Evolutionary conservation across 2,888 invertebrate species (phyloP), one percentile per base, ranked within the genome.

Genomic region (Andrena camellia): DNA sequence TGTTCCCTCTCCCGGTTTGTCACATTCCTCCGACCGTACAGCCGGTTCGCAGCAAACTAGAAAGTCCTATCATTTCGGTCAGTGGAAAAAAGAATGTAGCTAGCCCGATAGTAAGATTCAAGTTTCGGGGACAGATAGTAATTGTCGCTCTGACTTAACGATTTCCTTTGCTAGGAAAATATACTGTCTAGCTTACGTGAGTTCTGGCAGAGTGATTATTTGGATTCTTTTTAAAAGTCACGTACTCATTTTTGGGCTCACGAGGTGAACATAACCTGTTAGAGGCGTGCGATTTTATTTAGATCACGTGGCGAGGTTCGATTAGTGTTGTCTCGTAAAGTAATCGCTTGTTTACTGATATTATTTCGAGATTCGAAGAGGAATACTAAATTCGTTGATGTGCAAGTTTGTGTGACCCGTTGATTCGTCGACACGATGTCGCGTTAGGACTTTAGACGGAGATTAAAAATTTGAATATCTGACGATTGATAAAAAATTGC

Each of bases 381-480:
- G 4, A 42, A 42, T 5, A 13, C 42, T 42, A 1, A 17, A 42
- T 42, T 42, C 42, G 42, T 42, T 17, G 17, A 42, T 0, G 4
- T 42, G 42, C 42, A 42, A 4, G 42, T 5, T 42, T 42, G 42
- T 42, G 17, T 10, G 23, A 20, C 3, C 2, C 20, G 20, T 54
- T 23, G 20, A 70, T 35, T 70, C 2, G 7, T 1, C 17, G 23
- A 35, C 23, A n/a, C 13, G 23, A 42, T 17, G 67, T 20, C 7
- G 4, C 1, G 4, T 26, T 1, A 17, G 31, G 33, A 10, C 23
- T 42, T 66, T 48, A 42, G 31, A 17, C n/a, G n/a, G 8, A 17
- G 20, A 42, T 54, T 23, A 77, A 77, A 52, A 29, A 70, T 66
- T 57, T 59, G 13, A 17, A 48, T 10, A 7, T 62, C 60, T 48